Evolutionary conservation across 2,113 vertebrate genomes (phyloP).

Genomic region (Aphelocoma coerulescens): DNA sequence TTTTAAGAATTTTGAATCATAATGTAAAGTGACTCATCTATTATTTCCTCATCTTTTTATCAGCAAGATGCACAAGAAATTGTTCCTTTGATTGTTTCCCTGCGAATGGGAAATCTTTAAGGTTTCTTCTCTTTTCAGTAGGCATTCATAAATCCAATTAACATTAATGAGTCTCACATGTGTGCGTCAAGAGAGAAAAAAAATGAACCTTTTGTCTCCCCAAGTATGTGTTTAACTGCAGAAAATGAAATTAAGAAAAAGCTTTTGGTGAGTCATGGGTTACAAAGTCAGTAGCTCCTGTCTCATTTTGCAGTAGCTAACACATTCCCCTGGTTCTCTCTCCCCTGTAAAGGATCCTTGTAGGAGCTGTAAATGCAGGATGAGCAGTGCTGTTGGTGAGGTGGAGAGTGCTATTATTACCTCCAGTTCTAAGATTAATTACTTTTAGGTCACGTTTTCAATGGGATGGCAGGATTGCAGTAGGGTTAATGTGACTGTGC

Average conservation of each 20-base stretch:
- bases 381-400: background rate
- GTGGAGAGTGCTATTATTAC: background rate
- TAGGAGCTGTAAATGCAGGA: background rate
- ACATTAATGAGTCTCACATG: slow-evolving; percentile 12
- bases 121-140: background rate
- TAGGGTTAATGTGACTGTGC: background rate
- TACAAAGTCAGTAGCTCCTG: background rate
- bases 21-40: slow-evolving; percentile 42
- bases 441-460: background rate
- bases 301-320: background rate
- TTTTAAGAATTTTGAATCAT: slow-evolving; percentile 50
- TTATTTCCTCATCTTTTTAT: slow-evolving; percentile 48
- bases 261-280: background rate
- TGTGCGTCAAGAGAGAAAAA: background rate
- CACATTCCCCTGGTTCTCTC: background rate
- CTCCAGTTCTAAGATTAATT: slow-evolving; percentile 26
- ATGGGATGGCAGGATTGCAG: background rate
- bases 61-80: background rate
- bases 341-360: background rate
- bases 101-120: background rate
- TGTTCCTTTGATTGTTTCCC: slow-evolving; percentile 40
- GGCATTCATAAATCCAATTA: slow-evolving; percentile 39
- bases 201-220: background rate
- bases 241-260: background rate
- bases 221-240: background rate